Evolutionary conservation across 2,888 invertebrate species (phyloP).

Genomic region (Cryptus viduatorius): DNA sequence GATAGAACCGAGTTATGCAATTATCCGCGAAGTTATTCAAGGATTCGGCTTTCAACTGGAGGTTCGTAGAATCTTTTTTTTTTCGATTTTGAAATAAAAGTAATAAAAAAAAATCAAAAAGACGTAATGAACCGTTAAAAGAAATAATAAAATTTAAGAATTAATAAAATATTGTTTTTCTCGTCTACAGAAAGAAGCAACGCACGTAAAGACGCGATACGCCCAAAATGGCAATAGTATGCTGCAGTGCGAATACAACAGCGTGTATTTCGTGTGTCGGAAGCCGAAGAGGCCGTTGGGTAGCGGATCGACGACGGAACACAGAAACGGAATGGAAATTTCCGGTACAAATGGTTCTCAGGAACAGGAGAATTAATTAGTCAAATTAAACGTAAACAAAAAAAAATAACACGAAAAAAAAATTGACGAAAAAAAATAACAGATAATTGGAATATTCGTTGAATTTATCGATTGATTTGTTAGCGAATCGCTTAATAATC

Average conservation of each 20-base stretch:
- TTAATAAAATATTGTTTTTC: constrained; percentile 18
- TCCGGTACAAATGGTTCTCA: constrained; percentile 75
- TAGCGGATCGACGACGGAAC: constrained; percentile 67
- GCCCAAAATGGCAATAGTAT: constrained; percentile 97
- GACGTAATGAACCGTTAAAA: too few relatives aligned
- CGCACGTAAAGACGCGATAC: constrained; percentile 93
- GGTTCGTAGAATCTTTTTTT: constrained; percentile 84
- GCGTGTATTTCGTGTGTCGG: constrained; percentile 96
- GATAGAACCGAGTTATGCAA: constrained; percentile 97
- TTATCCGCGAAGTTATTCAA: constrained; percentile 91
- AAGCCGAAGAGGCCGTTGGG: constrained; percentile 87
- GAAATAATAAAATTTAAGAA: too few relatives aligned
- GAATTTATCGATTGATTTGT: constrained; percentile 11
- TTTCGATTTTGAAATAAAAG: constrained; percentile 7
- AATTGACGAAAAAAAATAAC: constrained; percentile 66
- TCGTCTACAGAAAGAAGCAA: constrained; percentile 90
- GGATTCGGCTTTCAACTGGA: constrained; percentile 93
- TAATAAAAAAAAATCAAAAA: neutral
- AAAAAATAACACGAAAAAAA: neutral
- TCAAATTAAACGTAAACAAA: constrained; percentile 11
- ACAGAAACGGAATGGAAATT: constrained; percentile 78
- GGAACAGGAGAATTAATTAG: constrained; percentile 75
- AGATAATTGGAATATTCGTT: constrained; percentile 44
- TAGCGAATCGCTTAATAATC: constrained; percentile 6
- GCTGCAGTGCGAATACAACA: constrained; percentile 96